Conservation (phyloP, 2,888 invertebrate species). For the Drosophila aldrichi region DNA sequence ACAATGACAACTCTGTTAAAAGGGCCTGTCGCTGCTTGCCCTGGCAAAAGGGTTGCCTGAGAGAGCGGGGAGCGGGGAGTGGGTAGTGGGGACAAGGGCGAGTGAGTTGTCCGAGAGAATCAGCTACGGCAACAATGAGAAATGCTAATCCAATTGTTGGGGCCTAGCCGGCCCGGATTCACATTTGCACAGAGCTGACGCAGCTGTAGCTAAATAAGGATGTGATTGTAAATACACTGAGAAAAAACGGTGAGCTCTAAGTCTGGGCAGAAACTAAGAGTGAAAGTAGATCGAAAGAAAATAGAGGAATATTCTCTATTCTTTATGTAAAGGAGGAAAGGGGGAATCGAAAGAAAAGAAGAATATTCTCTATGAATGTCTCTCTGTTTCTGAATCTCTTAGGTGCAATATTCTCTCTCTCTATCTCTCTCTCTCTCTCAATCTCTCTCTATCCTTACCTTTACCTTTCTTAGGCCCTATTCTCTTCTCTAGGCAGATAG, state of each 20-base stretch:
- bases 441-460: background rate
- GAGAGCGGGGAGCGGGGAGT: background rate
- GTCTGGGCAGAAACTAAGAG: background rate
- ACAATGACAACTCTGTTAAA: constrained; percentile 70
- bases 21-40: constrained; percentile 11
- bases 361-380: too few relatives aligned
- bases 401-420: background rate
- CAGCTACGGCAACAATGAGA: constrained; percentile 34
- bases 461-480: background rate
- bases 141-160: constrained; percentile 76
- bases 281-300: too few relatives aligned
- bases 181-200: constrained; percentile 38
- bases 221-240: constrained; percentile 44
- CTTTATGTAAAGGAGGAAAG: too few relatives aligned
- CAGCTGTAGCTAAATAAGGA: constrained; percentile 49
- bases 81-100: background rate
- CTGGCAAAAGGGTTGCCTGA: background rate
- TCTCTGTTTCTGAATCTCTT: too few relatives aligned
- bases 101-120: background rate
- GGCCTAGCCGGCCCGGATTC: constrained; percentile 36
- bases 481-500: too few relatives aligned
- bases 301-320: too few relatives aligned
- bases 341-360: too few relatives aligned
- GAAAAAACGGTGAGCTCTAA: background rate
- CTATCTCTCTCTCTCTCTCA: background rate